Base-by-base conservation (phyloP, 2,888 invertebrate genomes). In the Caenorhabditis sinica region DNA sequence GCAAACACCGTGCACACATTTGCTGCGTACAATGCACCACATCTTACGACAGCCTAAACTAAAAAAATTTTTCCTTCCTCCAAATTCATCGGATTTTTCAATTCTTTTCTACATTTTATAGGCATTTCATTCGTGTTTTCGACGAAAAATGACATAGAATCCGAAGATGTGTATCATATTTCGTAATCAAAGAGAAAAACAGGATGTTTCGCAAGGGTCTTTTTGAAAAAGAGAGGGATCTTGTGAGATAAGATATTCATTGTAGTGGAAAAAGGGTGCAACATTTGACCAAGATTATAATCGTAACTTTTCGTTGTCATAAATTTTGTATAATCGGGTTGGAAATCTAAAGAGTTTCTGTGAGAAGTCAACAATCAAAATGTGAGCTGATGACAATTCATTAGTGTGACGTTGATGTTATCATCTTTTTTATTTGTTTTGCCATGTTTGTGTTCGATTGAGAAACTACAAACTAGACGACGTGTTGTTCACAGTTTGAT, bases 381-480 rank as follows among this genome's bases (percentile, higher is more conserved):
- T 45, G 23, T 43, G 43, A 28, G 49, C 43, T 51, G 68, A 68
- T 68, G 68, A 53, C 68, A 68, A 53, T 68, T 53, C 25, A 33
- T 28, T 23, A 53, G 20, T 69, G n/a, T n/a, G 69, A 69, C 56
- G 20, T 53, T 69, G 69, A 69, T 69, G 56, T 56, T 17, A 33
- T 69, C 49, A 56, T 69, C 40, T 11, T 40, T 40, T 20, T 56
- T 30, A 8, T 2, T 56, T 28, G 28, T 56, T 28, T 25, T n/a
- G 56, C 28, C 9, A 49, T 53, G 53, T 74, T 53, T 65, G 53
- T 53, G 25, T 63, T 51, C 17, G 58, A 5, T 11, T 28, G 13
- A 28, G 56, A 63, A 28, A 43, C 73, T 73, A 73, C 61, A 73
- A 73, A 61, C 61, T 61, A 33, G 8, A 72, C 56, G 58, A 17